phyloP scores from a whole-genome alignment of 2,113 vertebrate genomes.

The Mus pahari region DNA sequence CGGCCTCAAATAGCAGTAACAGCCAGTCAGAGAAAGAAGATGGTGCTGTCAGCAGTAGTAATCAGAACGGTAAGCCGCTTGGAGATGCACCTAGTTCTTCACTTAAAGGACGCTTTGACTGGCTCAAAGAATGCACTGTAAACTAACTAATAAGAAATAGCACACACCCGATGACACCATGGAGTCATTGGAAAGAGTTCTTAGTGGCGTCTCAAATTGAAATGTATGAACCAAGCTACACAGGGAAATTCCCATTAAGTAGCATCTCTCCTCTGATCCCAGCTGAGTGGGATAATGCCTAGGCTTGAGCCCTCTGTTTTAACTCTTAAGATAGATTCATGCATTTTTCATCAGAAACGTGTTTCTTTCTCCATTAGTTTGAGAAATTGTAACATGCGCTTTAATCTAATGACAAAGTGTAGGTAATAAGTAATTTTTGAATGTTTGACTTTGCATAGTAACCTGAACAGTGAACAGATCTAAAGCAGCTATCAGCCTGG shows the following conservation, averaged over 20 bases:
- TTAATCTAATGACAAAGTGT: background rate
- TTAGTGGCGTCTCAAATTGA: background rate
- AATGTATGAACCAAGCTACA: background rate
- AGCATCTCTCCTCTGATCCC: background rate
- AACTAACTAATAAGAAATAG: background rate
- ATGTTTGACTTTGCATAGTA: slow-evolving; percentile 2
- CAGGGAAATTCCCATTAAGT: background rate
- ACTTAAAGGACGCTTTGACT: background rate
- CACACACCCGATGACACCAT: background rate
- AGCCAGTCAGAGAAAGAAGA: slow-evolving; percentile 94
- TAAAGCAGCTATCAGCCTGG: background rate
- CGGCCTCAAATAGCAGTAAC: slow-evolving; percentile 93
- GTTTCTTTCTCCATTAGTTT: background rate
- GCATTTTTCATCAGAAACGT: background rate
- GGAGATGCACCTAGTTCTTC: background rate
- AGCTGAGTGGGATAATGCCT: background rate
- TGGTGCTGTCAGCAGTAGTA: slow-evolving; percentile 84
- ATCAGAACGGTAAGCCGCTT: slow-evolving; percentile 92
- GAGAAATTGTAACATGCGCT: background rate
- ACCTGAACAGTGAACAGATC: slow-evolving; percentile 32
- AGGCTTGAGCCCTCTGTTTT: background rate
- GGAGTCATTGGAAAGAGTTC: slow-evolving; percentile 20
- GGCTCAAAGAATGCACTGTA: background rate
- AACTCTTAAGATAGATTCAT: slow-evolving; percentile 2
- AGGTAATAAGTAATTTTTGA: background rate